These are phyloP conservation scores for Pyralis farinalis DNA, from an alignment of 2,888 invertebrate species.

Conservation along the genomic window DNA sequence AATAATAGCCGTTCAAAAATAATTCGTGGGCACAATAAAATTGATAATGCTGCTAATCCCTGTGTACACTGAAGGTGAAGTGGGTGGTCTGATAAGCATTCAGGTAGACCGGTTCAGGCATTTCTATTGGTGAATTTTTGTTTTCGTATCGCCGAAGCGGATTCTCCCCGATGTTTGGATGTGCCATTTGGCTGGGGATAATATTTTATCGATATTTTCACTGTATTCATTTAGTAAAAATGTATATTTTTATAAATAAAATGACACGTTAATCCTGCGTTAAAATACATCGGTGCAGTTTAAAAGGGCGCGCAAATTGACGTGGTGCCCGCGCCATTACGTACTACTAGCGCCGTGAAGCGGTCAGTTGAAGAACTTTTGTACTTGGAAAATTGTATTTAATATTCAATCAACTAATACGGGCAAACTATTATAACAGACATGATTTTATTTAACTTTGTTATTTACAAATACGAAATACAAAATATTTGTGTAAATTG, in stretches of 20 bases:
- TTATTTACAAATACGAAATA: no score
- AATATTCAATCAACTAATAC: not conserved
- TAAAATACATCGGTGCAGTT: not conserved
- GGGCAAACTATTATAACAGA: no score
- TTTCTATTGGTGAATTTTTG: conserved; percentile 57
- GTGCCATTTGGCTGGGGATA: conserved; percentile 19
- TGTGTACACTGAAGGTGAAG: conserved; percentile 72
- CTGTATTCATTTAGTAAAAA: conserved; percentile 27
- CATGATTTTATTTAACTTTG: no score
- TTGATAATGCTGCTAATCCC: conserved; percentile 71
- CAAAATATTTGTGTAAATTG: no score
- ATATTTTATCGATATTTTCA: conserved; percentile 29
- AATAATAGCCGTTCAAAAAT: conserved; percentile 49
- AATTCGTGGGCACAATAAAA: conserved; percentile 59
- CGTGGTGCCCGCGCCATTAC: not conserved
- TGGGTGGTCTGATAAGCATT: conserved; percentile 63
- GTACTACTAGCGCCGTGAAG: not conserved
- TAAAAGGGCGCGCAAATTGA: not conserved
- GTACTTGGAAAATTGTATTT: not conserved
- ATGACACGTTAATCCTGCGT: not conserved
- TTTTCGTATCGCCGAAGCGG: conserved; percentile 32
- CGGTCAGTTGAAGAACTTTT: not conserved
- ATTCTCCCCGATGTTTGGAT: conserved; percentile 23
- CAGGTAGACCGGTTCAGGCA: conserved; percentile 47
- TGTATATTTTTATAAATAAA: conserved; percentile 28